Base-by-base conservation (phyloP, 1,140 invertebrate genomes). In the Bombus consobrinus region DNA sequence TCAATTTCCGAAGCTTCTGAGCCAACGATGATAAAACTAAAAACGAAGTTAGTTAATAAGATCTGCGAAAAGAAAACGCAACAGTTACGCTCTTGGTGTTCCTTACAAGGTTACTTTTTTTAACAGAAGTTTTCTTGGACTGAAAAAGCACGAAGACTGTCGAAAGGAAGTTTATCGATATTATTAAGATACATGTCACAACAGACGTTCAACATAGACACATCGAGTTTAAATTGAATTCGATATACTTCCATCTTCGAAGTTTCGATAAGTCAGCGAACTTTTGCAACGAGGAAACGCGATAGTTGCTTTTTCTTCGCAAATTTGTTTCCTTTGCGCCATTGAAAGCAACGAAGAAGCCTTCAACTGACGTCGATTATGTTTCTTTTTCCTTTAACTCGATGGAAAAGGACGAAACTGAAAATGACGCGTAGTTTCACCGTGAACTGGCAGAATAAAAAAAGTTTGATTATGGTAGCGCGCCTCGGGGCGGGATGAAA, bases 181-280 rank as follows among this genome's bases (percentile, higher is more conserved):
- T 37, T n/a, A 37, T 59, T 76, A 9, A 53, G 28, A 62, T 39
- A 28, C 28, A 28, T 9, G n/a, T 64, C 41, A 12, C 37, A 32
- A 41, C 37, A 12, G 57, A 32, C 57, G 37, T 62, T 39, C 2
- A 39, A 39, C 53, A 62, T 12, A 10, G 57, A 77, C 15, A 39
- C 37, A 28, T 22, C 15, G 25, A 64, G 37, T 66, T 39, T 78
- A 62, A 62, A 77, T 39, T 41, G 75, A 78, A 41, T 64, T 78
- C 59, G 37, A 39, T 25, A 39, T 25, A 39, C 34, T 62, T 62
- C 6, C 53, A 18, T 59, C 53, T 3, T 2, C 1, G 5, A 76
- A 76, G 47, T 76, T 76, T 12, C 18, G n/a, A 25, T 22, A 47
- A 43, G n/a, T 74, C 43, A 25, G 2, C 22, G 22, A 53, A 74